These are phyloP conservation scores for Ypsolopha sequella DNA, from an alignment of 2,888 invertebrate genomes.

Conservation along the genomic window DNA sequence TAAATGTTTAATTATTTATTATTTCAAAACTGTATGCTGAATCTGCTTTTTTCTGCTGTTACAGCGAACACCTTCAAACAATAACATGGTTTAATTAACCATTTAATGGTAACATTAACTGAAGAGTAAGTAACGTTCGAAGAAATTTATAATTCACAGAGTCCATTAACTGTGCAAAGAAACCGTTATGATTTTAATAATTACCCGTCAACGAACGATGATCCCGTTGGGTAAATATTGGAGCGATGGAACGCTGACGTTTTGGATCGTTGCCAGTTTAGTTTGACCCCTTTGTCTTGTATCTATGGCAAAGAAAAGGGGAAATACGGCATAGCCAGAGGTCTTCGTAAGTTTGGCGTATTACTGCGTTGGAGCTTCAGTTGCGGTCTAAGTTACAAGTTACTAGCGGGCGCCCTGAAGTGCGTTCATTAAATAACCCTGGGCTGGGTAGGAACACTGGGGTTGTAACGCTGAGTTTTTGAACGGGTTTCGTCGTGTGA, in stretches of 20 bases:
- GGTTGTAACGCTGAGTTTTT: too few relatives aligned
- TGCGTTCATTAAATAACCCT: too few relatives aligned
- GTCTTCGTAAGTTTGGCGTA: conserved; percentile 1
- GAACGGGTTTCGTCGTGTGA: too few relatives aligned
- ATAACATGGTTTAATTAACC: background rate
- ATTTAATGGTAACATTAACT: background rate
- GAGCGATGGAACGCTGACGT: conserved; percentile 10
- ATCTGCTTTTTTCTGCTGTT: background rate
- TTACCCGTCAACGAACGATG: conserved; percentile 11
- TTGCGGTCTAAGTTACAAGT: too few relatives aligned
- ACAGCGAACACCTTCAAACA: too few relatives aligned
- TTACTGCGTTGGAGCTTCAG: background rate
- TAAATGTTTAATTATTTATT: too few relatives aligned
- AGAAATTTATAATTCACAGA: conserved; percentile 11
- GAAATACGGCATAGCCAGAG: background rate
- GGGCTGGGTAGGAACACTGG: too few relatives aligned
- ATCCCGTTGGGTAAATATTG: conserved; percentile 13
- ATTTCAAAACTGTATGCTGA: too few relatives aligned
- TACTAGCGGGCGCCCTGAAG: too few relatives aligned
- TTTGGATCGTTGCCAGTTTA: conserved; percentile 2
- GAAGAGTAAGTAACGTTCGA: background rate
- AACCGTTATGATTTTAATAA: conserved; percentile 15
- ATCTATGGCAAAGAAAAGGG: background rate
- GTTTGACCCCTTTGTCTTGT: background rate
- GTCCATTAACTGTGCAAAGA: conserved; percentile 11